Conservation (phyloP, 2,888 invertebrate species). For the Cephalotes varians region DNA sequence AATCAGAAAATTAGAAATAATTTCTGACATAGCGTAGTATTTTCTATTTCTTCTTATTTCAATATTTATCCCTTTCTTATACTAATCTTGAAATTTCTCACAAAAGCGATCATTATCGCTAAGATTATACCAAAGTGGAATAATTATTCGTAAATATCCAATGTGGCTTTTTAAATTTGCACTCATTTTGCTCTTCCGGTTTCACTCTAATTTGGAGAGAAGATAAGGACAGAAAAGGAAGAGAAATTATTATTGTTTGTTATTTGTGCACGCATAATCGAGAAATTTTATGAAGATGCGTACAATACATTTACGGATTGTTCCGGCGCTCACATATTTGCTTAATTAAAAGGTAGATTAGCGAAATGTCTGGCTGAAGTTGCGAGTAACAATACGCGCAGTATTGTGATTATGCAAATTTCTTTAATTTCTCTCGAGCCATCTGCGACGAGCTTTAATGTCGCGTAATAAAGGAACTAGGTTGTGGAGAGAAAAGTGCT, state of each 20-base stretch:
- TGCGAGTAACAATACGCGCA: constrained; percentile 29
- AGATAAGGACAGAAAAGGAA: background rate
- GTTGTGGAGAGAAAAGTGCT: background rate
- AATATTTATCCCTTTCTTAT: too few species aligned
- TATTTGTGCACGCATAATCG: background rate
- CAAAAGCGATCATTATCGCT: constrained; percentile 12
- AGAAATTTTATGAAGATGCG: constrained; percentile 10
- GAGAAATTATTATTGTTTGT: constrained; percentile 10
- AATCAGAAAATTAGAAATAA: too few species aligned
- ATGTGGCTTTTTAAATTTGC: constrained; percentile 8
- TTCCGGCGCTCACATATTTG: constrained; percentile 38
- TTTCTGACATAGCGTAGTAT: too few species aligned
- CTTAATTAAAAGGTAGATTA: constrained; percentile 52
- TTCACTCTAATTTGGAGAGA: background rate
- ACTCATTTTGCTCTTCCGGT: background rate
- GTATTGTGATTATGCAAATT: constrained; percentile 53
- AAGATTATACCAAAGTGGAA: background rate
- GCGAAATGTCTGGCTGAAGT: constrained; percentile 38
- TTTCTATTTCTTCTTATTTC: too few species aligned
- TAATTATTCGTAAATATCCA: constrained; percentile 27
- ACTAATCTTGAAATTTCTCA: constrained; percentile 36
- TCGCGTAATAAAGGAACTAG: constrained; percentile 35
- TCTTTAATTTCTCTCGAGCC: constrained; percentile 51
- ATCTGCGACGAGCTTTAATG: constrained; percentile 50
- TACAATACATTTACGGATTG: background rate